phyloP scores from a whole-genome alignment of 2,113 vertebrate genomes.

The Bubo blakistoni region DNA sequence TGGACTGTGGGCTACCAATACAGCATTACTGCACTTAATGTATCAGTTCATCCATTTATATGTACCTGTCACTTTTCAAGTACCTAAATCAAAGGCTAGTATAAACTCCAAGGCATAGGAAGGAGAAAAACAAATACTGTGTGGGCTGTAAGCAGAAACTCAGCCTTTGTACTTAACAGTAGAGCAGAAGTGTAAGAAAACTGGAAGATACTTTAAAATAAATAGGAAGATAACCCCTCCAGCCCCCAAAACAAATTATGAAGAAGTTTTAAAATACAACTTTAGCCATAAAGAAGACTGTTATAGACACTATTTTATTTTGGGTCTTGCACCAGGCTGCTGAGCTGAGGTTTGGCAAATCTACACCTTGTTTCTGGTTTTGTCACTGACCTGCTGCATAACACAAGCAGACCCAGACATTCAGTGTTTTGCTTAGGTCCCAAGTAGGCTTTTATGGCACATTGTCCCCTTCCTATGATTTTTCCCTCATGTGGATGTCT shows the following conservation, averaged over 20 bases:
- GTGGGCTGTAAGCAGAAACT: not conserved
- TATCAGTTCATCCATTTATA: not conserved
- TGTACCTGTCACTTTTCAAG: not conserved
- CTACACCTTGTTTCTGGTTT: not conserved
- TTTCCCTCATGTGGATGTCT: not conserved
- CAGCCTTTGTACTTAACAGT: not conserved
- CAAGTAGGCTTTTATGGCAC: not conserved
- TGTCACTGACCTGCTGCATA: not conserved
- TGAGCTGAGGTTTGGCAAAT: not conserved
- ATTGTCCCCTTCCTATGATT: not conserved
- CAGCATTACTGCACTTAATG: not conserved
- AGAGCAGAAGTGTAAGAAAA: not conserved
- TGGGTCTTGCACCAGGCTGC: not conserved
- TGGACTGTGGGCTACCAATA: not conserved
- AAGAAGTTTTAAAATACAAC: not conserved
- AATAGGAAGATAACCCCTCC: not conserved
- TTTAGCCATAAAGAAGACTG: not conserved
- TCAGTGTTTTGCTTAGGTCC: not conserved
- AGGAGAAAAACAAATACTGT: not conserved
- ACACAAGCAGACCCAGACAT: not conserved
- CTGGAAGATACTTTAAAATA: not conserved
- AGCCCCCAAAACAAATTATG: not conserved
- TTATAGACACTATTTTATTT: not conserved
- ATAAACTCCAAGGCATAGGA: not conserved
- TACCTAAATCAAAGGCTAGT: not conserved